phyloP scores from a whole-genome alignment of 1,140 invertebrate species.

The Drosophila nikananu region DNA sequence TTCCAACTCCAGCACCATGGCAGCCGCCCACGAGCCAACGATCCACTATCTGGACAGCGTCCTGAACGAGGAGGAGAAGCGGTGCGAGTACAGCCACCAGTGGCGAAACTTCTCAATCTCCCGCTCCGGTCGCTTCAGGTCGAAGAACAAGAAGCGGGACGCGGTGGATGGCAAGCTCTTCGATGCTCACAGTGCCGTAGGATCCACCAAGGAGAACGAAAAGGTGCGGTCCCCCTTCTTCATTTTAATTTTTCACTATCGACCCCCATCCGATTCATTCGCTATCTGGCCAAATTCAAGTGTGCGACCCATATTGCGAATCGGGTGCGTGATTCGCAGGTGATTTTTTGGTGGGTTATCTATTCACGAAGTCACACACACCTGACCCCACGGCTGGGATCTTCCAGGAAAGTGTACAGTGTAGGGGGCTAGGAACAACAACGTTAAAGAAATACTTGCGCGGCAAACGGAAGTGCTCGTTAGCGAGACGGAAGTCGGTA shows the following conservation, averaged over 20 bases:
- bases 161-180: constrained; percentile 81
- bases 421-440: background rate
- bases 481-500: constrained; percentile 63
- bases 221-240: constrained; percentile 51
- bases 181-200: constrained; percentile 43
- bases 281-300: constrained; percentile 37
- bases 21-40: constrained; percentile 76
- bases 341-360: constrained; percentile 20
- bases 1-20: constrained; percentile 63
- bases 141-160: constrained; percentile 82
- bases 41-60: constrained; percentile 83
- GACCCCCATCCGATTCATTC: background rate
- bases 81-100: constrained; percentile 80
- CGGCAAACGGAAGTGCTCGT: constrained; percentile 66
- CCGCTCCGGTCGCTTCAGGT: constrained; percentile 80
- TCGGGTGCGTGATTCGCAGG: constrained; percentile 54
- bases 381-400: constrained; percentile 4
- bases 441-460: constrained; percentile 1
- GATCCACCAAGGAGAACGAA: constrained; percentile 56
- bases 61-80: constrained; percentile 79
- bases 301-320: constrained; percentile 33
- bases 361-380: constrained; percentile 22
- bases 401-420: constrained; percentile 1
- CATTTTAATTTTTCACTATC: constrained; percentile 11
- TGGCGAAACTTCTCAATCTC: constrained; percentile 84